A percentile compares a stretch with the other conserved stretches of the same genome.
Evolutionary conservation across 2,888 invertebrate species (phyloP).

Genomic region (Oxystoma pomonae): DNA sequence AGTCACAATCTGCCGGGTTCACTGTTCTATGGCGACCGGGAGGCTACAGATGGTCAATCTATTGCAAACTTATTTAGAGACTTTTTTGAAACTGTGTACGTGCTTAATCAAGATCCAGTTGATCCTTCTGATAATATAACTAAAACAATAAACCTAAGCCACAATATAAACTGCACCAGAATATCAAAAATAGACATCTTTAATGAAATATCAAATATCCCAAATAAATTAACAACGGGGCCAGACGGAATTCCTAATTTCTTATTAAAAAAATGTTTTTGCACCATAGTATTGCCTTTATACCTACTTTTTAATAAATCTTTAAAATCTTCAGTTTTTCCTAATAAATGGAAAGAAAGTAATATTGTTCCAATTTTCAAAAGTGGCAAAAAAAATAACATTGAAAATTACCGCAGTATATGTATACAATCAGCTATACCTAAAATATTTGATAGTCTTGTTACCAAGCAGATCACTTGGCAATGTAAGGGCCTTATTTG

Average conservation of each 20-base stretch:
- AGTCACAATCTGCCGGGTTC: too few relatives aligned
- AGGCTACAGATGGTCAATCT: too few relatives aligned
- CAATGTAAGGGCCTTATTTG: too few relatives aligned
- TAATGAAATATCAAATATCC: neutral
- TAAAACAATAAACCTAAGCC: neutral
- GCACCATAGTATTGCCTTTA: neutral
- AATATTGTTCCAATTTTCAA: neutral
- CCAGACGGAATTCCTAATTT: neutral
- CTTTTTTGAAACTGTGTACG: too few relatives aligned
- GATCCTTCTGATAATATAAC: neutral
- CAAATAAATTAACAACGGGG: neutral
- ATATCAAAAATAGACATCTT: constrained; percentile 1
- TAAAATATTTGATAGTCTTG: too few relatives aligned
- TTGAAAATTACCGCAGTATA: neutral
- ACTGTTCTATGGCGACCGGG: too few relatives aligned
- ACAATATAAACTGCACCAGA: neutral
- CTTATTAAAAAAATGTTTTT: neutral
- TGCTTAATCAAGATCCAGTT: neutral
- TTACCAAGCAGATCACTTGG: too few relatives aligned
- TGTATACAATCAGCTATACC: neutral
- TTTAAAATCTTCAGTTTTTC: neutral
- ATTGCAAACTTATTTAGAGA: too few relatives aligned
- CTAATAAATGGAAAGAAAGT: neutral
- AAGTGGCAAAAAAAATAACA: constrained; percentile 3
- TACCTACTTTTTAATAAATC: neutral